phyloP scores from a whole-genome alignment of 2,797 vertebrate genomes.

The Periparus ater region DNA sequence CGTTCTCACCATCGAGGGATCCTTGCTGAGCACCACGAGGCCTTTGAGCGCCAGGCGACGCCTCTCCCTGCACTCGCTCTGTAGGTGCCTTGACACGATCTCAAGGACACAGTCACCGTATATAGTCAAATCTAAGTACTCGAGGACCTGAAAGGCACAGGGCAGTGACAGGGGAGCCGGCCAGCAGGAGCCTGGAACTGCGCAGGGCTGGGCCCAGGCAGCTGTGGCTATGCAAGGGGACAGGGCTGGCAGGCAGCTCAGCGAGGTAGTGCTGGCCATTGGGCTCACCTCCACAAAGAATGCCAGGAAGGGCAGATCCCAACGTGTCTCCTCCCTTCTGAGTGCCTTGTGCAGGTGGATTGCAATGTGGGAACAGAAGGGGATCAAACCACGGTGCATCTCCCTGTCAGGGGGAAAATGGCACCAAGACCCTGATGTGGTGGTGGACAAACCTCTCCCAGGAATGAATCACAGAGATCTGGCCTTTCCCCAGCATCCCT shows the following conservation, averaged over 20 bases:
- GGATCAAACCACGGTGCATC: too few species aligned
- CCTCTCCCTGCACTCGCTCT: not conserved
- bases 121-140: not conserved
- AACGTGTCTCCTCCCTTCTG: not conserved
- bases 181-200: not conserved
- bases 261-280: not conserved
- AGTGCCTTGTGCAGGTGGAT: not conserved
- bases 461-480: not conserved
- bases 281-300: not conserved
- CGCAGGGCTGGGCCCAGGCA: not conserved
- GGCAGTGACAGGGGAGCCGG: not conserved
- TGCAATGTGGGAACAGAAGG: too few species aligned
- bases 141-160: not conserved
- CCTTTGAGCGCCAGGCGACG: too few species aligned
- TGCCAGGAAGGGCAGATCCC: not conserved
- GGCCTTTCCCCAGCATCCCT: not conserved
- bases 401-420: too few species aligned
- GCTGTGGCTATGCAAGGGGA: too few species aligned
- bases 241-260: not conserved
- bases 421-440: too few species aligned
- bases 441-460: too few species aligned
- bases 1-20: not conserved
- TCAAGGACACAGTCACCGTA: fast-evolving
- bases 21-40: not conserved
- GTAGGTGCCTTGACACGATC: not conserved